phyloP scores from a whole-genome alignment of 2,888 invertebrate genomes.

The Cryptus viduatorius region DNA sequence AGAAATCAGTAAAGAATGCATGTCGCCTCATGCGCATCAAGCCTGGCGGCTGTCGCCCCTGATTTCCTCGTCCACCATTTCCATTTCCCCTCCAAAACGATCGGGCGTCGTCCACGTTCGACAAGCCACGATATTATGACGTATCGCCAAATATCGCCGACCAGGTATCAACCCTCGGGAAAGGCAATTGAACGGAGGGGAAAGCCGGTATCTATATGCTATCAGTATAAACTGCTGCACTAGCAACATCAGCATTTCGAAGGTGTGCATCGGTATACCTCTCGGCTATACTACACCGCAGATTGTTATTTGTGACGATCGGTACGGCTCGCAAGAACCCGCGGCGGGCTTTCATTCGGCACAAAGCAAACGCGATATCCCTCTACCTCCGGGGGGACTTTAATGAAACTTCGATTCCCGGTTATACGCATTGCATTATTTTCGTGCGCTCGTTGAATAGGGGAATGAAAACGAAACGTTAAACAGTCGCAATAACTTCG shows the following conservation, averaged over 20 bases:
- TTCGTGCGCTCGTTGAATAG: background rate
- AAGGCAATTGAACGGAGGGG: conserved; percentile 42
- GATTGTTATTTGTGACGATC: conserved; percentile 69
- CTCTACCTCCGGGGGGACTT: conserved; percentile 19
- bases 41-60: conserved; percentile 49
- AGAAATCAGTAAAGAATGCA: conserved; percentile 51
- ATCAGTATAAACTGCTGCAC: conserved; percentile 34
- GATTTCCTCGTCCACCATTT: conserved; percentile 47
- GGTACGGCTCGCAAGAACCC: conserved; percentile 38
- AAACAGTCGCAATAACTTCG: background rate
- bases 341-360: conserved; percentile 41
- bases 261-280: conserved; percentile 15
- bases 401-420: conserved; percentile 50
- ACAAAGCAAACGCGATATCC: conserved; percentile 42
- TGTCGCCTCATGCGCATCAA: conserved; percentile 51
- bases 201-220: conserved; percentile 6
- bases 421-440: conserved; percentile 22
- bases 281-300: conserved; percentile 50
- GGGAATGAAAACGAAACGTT: conserved; percentile 24
- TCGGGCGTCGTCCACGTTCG: conserved; percentile 54
- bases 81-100: conserved; percentile 41
- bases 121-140: conserved; percentile 69
- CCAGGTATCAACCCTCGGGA: conserved; percentile 29
- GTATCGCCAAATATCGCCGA: conserved; percentile 65
- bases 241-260: conserved; percentile 26